Evolutionary conservation across 2,888 invertebrate species (phyloP).

Genomic region (Thymelicus lineola): DNA sequence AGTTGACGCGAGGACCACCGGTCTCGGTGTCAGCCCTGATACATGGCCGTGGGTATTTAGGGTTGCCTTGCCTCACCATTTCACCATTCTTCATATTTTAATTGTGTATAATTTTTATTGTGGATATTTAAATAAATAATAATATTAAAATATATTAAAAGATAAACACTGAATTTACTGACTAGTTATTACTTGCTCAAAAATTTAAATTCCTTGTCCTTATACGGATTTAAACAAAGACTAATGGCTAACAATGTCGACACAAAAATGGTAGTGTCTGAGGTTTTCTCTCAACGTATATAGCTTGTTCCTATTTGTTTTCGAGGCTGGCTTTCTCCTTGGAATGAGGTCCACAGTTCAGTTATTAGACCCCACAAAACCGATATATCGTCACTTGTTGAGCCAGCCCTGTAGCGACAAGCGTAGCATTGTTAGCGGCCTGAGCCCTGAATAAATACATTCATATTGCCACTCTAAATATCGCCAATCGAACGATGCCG

Average conservation of each 20-base stretch:
- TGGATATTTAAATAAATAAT: too few relatives aligned
- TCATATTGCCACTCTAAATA: slow-evolving; percentile 85
- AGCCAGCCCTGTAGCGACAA: slow-evolving; percentile 77
- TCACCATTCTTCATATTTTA: too few relatives aligned
- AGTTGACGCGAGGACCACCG: slow-evolving; percentile 80
- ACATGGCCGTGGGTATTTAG: slow-evolving; percentile 66
- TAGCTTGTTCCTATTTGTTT: not conserved
- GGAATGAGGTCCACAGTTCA: not conserved
- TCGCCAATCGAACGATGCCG: slow-evolving; percentile 63
- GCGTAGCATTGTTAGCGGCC: slow-evolving; percentile 84
- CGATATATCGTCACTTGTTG: slow-evolving; percentile 42
- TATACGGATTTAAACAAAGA: too few relatives aligned
- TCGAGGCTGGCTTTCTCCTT: not conserved
- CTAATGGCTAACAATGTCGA: too few relatives aligned
- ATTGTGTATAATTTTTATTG: too few relatives aligned
- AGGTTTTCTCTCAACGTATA: too few relatives aligned
- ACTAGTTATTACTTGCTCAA: too few relatives aligned
- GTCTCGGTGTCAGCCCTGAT: slow-evolving; percentile 79
- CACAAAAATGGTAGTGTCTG: too few relatives aligned
- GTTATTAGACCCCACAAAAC: slow-evolving; percentile 35
- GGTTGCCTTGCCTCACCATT: slow-evolving; percentile 53
- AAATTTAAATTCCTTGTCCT: too few relatives aligned
- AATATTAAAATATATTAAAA: too few relatives aligned
- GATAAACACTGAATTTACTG: too few relatives aligned
- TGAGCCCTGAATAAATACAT: slow-evolving; percentile 83